phyloP scores from a whole-genome alignment of 2,797 vertebrate species.

The Geotria australis region DNA sequence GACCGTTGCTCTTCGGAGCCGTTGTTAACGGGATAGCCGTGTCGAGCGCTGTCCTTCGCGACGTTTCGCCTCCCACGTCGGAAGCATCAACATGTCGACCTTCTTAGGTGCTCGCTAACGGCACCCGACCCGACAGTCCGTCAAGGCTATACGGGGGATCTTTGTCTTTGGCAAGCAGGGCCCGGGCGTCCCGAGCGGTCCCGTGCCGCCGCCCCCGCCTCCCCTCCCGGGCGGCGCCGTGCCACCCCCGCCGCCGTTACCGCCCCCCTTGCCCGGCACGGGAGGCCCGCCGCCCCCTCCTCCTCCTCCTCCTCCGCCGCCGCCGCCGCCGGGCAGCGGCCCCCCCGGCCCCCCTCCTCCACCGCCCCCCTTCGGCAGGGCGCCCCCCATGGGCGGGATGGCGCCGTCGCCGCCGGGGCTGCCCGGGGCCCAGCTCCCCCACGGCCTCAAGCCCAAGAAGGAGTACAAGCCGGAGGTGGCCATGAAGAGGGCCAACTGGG shows the following conservation, averaged over 20 bases:
- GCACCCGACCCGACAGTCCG: no score
- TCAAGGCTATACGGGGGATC: no score
- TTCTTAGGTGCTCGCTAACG: no score
- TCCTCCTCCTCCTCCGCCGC: constrained; percentile 11
- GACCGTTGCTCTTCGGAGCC: no score
- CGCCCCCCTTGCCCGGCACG: constrained; percentile 20
- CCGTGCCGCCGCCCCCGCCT: constrained; percentile 15
- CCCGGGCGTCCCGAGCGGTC: neutral
- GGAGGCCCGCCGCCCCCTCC: constrained; percentile 23
- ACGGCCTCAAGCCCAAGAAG: constrained; percentile 31
- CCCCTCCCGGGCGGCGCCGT: constrained; percentile 11
- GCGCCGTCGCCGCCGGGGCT: constrained; percentile 5
- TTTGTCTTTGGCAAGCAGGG: no score
- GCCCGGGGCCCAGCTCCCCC: constrained; percentile 12
- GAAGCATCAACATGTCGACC: no score
- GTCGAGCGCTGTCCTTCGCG: no score
- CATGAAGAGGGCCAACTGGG: constrained; percentile 34
- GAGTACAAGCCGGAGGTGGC: constrained; percentile 39
- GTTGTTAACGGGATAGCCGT: no score
- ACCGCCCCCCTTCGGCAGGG: constrained; percentile 4
- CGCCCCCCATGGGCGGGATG: constrained; percentile 1
- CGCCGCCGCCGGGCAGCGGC: constrained; percentile 4
- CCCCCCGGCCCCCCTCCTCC: constrained; percentile 3
- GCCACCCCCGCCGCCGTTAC: constrained; percentile 10
- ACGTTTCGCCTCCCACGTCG: no score